phyloP scores from a whole-genome alignment of 1,140 invertebrate genomes.

The Agraylea sexmaculata region DNA sequence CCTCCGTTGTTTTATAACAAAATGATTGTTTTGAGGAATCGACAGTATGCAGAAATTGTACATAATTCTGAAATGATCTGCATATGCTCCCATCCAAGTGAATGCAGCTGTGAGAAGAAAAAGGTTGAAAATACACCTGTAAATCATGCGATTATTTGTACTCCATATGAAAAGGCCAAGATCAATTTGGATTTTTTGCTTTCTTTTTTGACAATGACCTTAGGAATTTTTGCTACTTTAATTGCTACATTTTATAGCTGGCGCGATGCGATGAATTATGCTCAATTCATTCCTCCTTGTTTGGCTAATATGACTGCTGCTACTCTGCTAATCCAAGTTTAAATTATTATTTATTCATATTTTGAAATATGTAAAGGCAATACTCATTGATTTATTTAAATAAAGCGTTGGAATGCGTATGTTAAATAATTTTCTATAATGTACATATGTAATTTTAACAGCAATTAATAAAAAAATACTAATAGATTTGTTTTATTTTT shows the following conservation, averaged over 20 bases:
- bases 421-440: no score
- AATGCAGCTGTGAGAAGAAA: slow-evolving; percentile 24
- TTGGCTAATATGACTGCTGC: slow-evolving; percentile 44
- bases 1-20: slow-evolving; percentile 71
- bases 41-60: no score
- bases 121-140: slow-evolving; percentile 24
- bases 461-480: no score
- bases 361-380: no score
- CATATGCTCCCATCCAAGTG: slow-evolving; percentile 11
- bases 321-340: no score
- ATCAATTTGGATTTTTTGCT: slow-evolving; percentile 29
- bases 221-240: slow-evolving; percentile 44
- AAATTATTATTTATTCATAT: no score
- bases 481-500: no score
- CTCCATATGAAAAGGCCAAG: slow-evolving; percentile 12
- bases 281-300: slow-evolving; percentile 50
- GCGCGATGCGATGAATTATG: slow-evolving; percentile 42
- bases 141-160: slow-evolving; percentile 20
- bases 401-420: no score
- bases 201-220: slow-evolving; percentile 37
- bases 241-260: slow-evolving; percentile 51
- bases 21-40: slow-evolving; percentile 38
- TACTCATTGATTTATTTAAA: no score
- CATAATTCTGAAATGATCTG: slow-evolving; percentile 11
- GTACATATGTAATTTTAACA: no score